Conservation (phyloP, 2,888 invertebrate genomes). For the Drosophila peninsularis region DNA sequence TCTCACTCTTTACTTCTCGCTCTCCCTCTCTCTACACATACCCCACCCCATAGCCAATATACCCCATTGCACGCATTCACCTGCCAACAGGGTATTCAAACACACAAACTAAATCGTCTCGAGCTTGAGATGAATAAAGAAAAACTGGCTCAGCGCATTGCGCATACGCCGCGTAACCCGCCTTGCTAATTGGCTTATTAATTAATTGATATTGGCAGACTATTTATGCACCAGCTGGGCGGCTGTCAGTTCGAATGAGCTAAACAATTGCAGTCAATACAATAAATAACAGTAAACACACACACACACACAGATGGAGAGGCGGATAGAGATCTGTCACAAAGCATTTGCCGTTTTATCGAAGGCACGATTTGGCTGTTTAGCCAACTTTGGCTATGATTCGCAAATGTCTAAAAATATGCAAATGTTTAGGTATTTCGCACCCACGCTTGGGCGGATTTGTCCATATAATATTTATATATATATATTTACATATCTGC, state of each 20-base stretch:
- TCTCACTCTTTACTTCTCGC: no score
- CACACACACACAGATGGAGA: no score
- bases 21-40: neutral
- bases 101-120: neutral
- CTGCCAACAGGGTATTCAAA: neutral
- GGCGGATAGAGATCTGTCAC: neutral
- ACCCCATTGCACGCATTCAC: neutral
- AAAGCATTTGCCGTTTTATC: slow-evolving; percentile 35
- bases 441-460: slow-evolving; percentile 34
- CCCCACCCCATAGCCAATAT: neutral
- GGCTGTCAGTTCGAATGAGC: slow-evolving; percentile 52
- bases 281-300: slow-evolving; percentile 39
- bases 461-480: neutral
- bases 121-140: neutral
- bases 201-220: slow-evolving; percentile 63
- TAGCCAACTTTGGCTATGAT: slow-evolving; percentile 25
- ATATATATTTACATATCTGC: neutral
- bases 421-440: slow-evolving; percentile 53
- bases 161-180: slow-evolving; percentile 58
- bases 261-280: slow-evolving; percentile 22
- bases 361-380: slow-evolving; percentile 43
- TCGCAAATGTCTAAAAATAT: slow-evolving; percentile 54
- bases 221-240: slow-evolving; percentile 34
- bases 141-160: slow-evolving; percentile 39
- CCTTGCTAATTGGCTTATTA: slow-evolving; percentile 59